These are phyloP conservation scores for Diaprepes abbreviatus DNA, from an alignment of 2,888 invertebrate species.

Conservation along the genomic window DNA sequence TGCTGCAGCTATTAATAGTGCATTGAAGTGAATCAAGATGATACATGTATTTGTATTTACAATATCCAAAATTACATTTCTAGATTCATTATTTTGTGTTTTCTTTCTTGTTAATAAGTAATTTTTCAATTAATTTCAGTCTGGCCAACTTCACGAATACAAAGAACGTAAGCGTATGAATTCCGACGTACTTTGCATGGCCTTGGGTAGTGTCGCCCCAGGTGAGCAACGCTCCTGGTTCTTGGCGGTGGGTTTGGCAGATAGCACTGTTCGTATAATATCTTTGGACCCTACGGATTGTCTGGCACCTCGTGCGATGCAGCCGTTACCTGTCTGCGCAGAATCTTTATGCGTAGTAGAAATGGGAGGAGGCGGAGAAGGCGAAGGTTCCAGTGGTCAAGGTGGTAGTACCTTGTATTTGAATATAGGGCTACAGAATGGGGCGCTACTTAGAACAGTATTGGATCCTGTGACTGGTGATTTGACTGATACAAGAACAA, in stretches of 20 bases:
- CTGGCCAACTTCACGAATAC: conserved; percentile 98
- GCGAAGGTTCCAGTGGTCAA: conserved; percentile 75
- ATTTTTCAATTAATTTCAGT: conserved; percentile 77
- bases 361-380: conserved; percentile 76
- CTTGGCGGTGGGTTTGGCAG: conserved; percentile 94
- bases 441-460: conserved; percentile 92
- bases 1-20: conserved; percentile 58
- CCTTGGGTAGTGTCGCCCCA: conserved; percentile 92
- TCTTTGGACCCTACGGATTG: conserved; percentile 98
- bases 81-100: too few relatives aligned
- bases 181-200: conserved; percentile 98
- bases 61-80: too few relatives aligned
- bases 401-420: conserved; percentile 80
- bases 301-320: conserved; percentile 94
- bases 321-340: conserved; percentile 94
- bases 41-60: too few relatives aligned
- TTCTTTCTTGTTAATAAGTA: too few relatives aligned
- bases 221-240: conserved; percentile 97
- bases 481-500: conserved; percentile 95
- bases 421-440: conserved; percentile 98
- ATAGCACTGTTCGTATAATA: conserved; percentile 97
- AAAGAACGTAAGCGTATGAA: conserved; percentile 97
- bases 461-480: conserved; percentile 97
- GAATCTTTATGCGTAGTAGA: conserved; percentile 98
- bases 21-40: conserved; percentile 67